phyloP scores from a whole-genome alignment of 2,888 invertebrate genomes.

The Rhagonycha lutea region DNA sequence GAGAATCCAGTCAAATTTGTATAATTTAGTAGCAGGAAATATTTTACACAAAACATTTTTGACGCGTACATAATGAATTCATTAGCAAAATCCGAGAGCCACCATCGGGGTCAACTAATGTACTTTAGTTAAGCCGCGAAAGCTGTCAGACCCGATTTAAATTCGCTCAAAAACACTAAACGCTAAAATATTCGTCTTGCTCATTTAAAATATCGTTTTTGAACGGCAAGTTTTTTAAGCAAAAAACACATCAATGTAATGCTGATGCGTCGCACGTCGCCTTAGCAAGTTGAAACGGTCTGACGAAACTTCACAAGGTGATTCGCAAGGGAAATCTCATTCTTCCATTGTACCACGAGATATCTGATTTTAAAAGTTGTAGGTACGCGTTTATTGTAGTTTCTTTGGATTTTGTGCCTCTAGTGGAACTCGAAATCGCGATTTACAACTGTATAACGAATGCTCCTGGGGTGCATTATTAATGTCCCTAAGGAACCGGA shows the following conservation, averaged over 20 bases:
- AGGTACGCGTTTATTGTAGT: conserved; percentile 25
- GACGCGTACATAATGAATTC: conserved; percentile 11
- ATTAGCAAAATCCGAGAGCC: conserved; percentile 1
- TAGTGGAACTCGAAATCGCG: conserved; percentile 15
- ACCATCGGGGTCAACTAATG: conserved; percentile 8
- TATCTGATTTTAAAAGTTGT: conserved; percentile 30
- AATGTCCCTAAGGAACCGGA: conserved; percentile 51
- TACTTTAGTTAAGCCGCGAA: not conserved
- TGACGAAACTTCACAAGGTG: conserved; percentile 34
- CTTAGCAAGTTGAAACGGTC: conserved; percentile 19
- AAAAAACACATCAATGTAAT: conserved; percentile 25
- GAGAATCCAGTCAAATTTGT: not conserved
- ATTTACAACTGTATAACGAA: conserved; percentile 49
- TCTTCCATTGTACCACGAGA: conserved; percentile 34
- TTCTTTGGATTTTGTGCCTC: conserved; percentile 7
- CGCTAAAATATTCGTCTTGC: conserved; percentile 22
- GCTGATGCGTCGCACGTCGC: conserved; percentile 33
- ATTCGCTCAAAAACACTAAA: conserved; percentile 32
- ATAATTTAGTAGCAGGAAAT: not conserved
- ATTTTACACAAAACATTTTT: conserved; percentile 4
- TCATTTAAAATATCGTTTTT: conserved; percentile 36
- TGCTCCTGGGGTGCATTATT: conserved; percentile 51
- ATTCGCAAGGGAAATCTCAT: conserved; percentile 37
- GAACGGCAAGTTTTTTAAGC: not conserved
- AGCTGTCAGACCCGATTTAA: conserved; percentile 26